These are phyloP conservation scores for Drosophila subquinaria DNA, from an alignment of 2,888 invertebrate species.

Conservation along the genomic window DNA sequence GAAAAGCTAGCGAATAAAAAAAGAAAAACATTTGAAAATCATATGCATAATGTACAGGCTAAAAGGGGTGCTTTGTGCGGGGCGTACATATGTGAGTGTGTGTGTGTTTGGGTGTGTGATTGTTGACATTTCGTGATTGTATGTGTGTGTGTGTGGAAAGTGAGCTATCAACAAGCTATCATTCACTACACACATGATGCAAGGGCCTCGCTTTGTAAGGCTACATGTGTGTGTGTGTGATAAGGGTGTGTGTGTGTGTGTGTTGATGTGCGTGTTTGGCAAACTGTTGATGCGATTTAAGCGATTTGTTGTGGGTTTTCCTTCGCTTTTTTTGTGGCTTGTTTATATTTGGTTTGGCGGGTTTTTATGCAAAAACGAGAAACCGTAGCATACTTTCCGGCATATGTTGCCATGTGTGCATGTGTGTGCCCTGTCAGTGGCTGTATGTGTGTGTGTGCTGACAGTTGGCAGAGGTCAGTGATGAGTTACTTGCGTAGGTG, in stretches of 20 bases:
- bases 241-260: constrained; percentile 39
- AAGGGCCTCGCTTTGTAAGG: constrained; percentile 17
- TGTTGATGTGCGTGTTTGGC: constrained; percentile 59
- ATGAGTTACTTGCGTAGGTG: not conserved
- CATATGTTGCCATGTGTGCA: constrained; percentile 42
- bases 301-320: constrained; percentile 80
- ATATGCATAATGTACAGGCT: constrained; percentile 56
- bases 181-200: constrained; percentile 77
- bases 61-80: constrained; percentile 19
- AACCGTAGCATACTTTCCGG: constrained; percentile 62
- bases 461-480: constrained; percentile 60
- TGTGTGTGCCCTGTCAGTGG: constrained; percentile 5
- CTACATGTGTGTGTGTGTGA: constrained; percentile 13
- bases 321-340: constrained; percentile 41
- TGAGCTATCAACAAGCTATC: constrained; percentile 80
- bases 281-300: constrained; percentile 82
- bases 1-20: constrained; percentile 61
- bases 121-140: constrained; percentile 71
- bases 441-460: constrained; percentile 17
- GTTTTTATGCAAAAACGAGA: constrained; percentile 56
- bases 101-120: constrained; percentile 30
- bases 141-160: constrained; percentile 49
- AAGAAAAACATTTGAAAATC: constrained; percentile 72
- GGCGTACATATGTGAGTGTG: constrained; percentile 3
- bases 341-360: constrained; percentile 60